Conservation (phyloP, 1,140 invertebrate species). For the Drosophila oshimai region DNA sequence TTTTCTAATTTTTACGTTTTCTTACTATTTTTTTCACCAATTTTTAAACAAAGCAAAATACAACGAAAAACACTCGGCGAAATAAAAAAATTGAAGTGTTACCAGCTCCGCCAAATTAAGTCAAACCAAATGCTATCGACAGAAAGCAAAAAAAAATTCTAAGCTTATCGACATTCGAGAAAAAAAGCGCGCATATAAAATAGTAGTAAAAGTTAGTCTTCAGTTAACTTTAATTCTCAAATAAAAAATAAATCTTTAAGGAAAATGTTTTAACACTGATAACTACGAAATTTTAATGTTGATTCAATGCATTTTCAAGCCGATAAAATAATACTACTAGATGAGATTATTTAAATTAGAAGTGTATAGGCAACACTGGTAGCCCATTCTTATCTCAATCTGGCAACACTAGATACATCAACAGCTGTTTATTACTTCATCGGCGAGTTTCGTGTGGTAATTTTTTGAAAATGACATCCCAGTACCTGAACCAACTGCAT, state of each 20-base stretch:
- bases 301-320: too few species aligned
- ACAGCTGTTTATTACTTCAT: conserved; percentile 75
- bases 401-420: not conserved
- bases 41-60: conserved; percentile 37
- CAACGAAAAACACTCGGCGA: conserved; percentile 35
- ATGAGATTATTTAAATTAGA: too few species aligned
- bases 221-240: too few species aligned
- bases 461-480: conserved; percentile 58
- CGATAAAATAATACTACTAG: too few species aligned
- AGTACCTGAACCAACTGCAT: conserved; percentile 76
- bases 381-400: not conserved
- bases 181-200: too few species aligned
- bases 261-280: too few species aligned
- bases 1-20: conserved; percentile 3
- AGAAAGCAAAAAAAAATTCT: too few species aligned
- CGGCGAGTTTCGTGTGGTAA: conserved; percentile 18
- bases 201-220: too few species aligned
- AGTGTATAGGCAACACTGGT: too few species aligned
- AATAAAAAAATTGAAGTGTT: conserved; percentile 2
- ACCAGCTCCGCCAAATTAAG: not conserved
- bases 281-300: too few species aligned
- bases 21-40: conserved; percentile 5
- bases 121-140: not conserved
- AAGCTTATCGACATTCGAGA: too few species aligned
- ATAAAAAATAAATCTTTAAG: too few species aligned